These are phyloP conservation scores for Diachasma alloeum DNA, from an alignment of 1,140 invertebrate genomes.

Conservation along the genomic window DNA sequence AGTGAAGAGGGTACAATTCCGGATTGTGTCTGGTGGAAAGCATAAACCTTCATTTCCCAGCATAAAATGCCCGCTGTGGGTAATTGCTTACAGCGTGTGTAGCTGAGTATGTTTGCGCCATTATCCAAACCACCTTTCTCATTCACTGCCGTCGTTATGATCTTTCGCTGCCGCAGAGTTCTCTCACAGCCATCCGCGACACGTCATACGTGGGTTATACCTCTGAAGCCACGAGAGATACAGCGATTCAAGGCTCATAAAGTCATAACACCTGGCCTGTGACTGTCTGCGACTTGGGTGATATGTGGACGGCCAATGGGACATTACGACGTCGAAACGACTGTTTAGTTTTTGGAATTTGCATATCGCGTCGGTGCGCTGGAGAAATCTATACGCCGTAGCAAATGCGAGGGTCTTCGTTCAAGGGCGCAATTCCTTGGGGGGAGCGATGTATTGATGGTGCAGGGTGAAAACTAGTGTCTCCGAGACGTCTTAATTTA, in stretches of 20 bases:
- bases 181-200: constrained; percentile 10
- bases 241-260: background rate
- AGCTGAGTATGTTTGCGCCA: background rate
- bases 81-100: constrained; percentile 17
- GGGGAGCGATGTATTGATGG: too few species aligned
- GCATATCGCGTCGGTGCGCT: background rate
- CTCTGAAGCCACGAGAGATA: background rate
- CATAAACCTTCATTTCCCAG: constrained; percentile 26
- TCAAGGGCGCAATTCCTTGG: too few species aligned
- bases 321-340: background rate
- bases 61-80: constrained; percentile 27
- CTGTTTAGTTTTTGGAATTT: background rate
- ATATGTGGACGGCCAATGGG: background rate
- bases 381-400: too few species aligned
- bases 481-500: too few species aligned
- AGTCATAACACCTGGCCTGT: background rate
- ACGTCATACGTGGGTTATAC: constrained; percentile 7
- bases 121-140: constrained; percentile 7
- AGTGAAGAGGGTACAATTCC: too few species aligned
- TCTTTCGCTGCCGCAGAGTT: background rate
- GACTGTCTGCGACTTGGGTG: background rate
- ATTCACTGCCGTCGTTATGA: background rate
- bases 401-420: too few species aligned
- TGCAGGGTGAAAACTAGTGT: too few species aligned
- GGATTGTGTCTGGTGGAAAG: background rate